These are phyloP conservation scores for Brotula barbata DNA, from an alignment of 2,797 vertebrate species.

Conservation along the genomic window DNA sequence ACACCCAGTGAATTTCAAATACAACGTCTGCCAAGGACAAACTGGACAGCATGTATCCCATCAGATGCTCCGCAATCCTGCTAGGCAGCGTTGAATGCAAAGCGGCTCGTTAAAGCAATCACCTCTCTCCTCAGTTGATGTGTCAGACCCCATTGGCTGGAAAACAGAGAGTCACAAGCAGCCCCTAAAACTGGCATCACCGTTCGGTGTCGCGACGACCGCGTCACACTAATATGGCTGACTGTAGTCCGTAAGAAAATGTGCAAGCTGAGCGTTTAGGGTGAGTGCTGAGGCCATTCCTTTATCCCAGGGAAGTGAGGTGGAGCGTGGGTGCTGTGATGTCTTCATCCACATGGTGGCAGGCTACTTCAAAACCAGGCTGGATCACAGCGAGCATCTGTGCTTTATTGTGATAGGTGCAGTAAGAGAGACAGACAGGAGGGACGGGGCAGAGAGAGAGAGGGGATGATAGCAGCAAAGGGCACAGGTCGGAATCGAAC, in stretches of 20 bases:
- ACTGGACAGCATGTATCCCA: constrained; percentile 30
- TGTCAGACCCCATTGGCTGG: constrained; percentile 34
- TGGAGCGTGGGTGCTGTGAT: constrained; percentile 48
- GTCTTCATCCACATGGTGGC: constrained; percentile 63
- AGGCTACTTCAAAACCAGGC: constrained; percentile 58
- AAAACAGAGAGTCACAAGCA: constrained; percentile 45
- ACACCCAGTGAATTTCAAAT: constrained; percentile 46
- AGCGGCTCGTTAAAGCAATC: constrained; percentile 69
- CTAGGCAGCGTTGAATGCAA: constrained; percentile 8
- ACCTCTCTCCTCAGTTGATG: constrained; percentile 45
- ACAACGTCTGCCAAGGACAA: constrained; percentile 57
- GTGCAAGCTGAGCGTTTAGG: constrained; percentile 65
- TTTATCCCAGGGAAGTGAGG: constrained; percentile 75
- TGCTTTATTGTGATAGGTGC: too few relatives aligned
- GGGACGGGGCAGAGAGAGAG: too few relatives aligned
- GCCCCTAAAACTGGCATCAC: constrained; percentile 52
- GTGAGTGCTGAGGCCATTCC: constrained; percentile 58
- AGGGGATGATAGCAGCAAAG: too few relatives aligned
- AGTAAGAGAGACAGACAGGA: too few relatives aligned
- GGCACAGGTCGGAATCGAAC: too few relatives aligned
- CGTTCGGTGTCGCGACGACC: constrained; percentile 41
- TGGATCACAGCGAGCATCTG: too few relatives aligned
- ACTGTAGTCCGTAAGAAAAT: constrained; percentile 33
- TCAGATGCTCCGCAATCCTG: not conserved
- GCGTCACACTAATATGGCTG: constrained; percentile 58